phyloP scores from a whole-genome alignment of 2,888 invertebrate species.

The Eupithecia subfuscata region DNA sequence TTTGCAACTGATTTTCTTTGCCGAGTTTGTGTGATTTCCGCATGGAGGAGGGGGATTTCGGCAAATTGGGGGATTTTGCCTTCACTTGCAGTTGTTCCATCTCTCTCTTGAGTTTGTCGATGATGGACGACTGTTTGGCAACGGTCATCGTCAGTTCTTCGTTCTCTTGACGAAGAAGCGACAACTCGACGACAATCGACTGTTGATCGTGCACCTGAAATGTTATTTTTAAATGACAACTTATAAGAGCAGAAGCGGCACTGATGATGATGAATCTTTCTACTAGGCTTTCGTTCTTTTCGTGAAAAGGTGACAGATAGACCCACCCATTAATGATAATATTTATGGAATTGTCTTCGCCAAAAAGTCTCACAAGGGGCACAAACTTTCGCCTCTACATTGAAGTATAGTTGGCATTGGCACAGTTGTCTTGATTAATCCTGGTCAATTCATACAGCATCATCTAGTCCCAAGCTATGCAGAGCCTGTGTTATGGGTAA shows the following conservation, averaged over 20 bases:
- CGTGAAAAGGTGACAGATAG: too few relatives aligned
- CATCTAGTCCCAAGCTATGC: too few relatives aligned
- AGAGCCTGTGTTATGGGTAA: too few relatives aligned
- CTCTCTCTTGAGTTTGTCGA: constrained; percentile 77
- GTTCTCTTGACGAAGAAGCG: constrained; percentile 78
- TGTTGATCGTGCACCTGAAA: constrained; percentile 79
- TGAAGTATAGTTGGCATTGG: too few relatives aligned
- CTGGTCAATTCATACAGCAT: too few relatives aligned
- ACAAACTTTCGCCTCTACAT: too few relatives aligned
- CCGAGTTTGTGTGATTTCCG: constrained; percentile 73
- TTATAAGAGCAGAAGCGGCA: background rate
- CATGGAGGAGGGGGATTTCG: constrained; percentile 72
- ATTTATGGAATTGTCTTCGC: too few relatives aligned
- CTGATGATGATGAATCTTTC: too few relatives aligned
- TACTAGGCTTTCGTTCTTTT: too few relatives aligned
- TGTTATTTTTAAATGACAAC: background rate
- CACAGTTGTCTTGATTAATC: too few relatives aligned
- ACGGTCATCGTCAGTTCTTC: constrained; percentile 75
- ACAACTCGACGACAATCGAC: constrained; percentile 75
- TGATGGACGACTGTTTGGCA: constrained; percentile 74
- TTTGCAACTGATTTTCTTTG: constrained; percentile 71
- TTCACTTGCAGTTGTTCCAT: constrained; percentile 63
- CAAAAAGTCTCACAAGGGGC: too few relatives aligned
- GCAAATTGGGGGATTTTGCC: constrained; percentile 70
- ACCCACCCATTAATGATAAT: too few relatives aligned